Evolutionary conservation across 2,113 vertebrate species (phyloP), one percentile per base, ranked within the genome.

Genomic region (Heterocephalus glaber): DNA sequence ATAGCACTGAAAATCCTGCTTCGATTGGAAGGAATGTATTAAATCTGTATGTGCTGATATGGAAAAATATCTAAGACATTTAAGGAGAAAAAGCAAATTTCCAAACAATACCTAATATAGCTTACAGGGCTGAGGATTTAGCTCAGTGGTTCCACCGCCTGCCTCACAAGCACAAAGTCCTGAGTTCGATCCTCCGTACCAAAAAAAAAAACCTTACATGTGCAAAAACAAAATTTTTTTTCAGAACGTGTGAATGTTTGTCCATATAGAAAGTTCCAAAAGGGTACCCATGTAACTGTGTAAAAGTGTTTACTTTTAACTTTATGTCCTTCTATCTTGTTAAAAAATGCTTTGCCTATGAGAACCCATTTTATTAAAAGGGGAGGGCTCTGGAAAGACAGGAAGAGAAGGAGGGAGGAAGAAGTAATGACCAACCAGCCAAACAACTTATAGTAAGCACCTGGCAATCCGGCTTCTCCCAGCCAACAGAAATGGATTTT

Each of bases 301-400:
- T 76, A 89, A 76, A 44, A 79, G 44, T 22, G 58, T 72, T 28
- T 35, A 86, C 13, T 84, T 90, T 83, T 41, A 60, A 91, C 24
- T 86, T 58, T 89, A 86, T 38, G 49, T 35, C 30, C 65, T 66
- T 65, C 6, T 90, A 20, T 60, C 33, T 82, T 13, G 8, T 28
- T 86, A 86, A 93, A 94, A 60, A 76, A 54, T 84, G 22, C 38
- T 92, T 94, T 95, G 33, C 91, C 76, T 38, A 12, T 12, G 13
- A 89, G 60, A 5, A 95, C 20, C 33, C 33, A 41, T 77, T 66
- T 94, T 66, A 93, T 41, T 89, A 74, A 61, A 60, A 82, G 86
- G 86, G 19, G 26, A 89, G 41, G 24, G 2, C 84, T 17, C 14
- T 17, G 13, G 4, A 35, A 56, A 16, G 13, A 4, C 8, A 41